Percentiles rank a stretch among this genome's conserved stretches.
phyloP scores from a whole-genome alignment of 2,113 vertebrate genomes.

The Sprattus sprattus region DNA sequence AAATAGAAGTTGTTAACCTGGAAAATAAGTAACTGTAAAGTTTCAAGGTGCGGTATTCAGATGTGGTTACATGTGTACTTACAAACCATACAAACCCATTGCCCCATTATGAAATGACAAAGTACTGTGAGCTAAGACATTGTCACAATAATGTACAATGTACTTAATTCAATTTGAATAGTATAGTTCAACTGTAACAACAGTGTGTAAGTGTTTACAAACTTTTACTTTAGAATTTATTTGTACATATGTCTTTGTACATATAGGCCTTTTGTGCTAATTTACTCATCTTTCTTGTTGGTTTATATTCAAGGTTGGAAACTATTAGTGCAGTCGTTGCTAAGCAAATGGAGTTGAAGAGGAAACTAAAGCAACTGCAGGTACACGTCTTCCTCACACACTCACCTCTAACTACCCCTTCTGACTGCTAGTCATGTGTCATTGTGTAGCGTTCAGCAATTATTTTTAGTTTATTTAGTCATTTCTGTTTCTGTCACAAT shows the following conservation, averaged over 20 bases:
- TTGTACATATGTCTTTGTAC: not conserved
- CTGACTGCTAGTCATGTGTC: not conserved
- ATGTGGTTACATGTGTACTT: not conserved
- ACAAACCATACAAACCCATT: not conserved
- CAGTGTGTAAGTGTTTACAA: not conserved
- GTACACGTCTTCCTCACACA: constrained; percentile 19
- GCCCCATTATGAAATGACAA: not conserved
- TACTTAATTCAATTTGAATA: not conserved
- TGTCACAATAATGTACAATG: not conserved
- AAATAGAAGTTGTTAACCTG: too few relatives aligned
- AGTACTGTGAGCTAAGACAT: not conserved
- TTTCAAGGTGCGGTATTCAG: not conserved
- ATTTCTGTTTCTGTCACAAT: too few relatives aligned
- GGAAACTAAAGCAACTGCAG: constrained; percentile 42
- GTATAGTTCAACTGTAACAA: not conserved
- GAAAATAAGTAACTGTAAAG: not conserved
- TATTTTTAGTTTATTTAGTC: too few relatives aligned
- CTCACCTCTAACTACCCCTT: not conserved
- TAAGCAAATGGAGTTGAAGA: constrained; percentile 45
- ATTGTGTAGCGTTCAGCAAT: not conserved
- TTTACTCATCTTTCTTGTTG: not conserved
- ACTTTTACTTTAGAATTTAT: not conserved
- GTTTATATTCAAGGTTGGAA: constrained; percentile 41
- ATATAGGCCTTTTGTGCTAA: not conserved
- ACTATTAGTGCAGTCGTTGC: constrained; percentile 37